phyloP scores from a whole-genome alignment of 2,113 vertebrate genomes.

The Edolisoma coerulescens region DNA sequence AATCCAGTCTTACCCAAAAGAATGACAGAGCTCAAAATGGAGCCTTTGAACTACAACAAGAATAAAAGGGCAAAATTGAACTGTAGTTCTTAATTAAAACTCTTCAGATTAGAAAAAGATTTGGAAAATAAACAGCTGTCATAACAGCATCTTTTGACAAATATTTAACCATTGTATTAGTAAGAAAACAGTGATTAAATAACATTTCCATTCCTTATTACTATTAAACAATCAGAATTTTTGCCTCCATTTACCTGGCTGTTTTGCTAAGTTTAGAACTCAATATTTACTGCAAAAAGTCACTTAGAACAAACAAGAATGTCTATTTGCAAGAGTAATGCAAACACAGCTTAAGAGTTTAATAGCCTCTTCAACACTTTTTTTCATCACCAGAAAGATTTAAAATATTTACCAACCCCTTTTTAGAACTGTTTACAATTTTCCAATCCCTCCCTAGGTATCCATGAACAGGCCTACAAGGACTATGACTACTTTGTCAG shows the following conservation, averaged over 20 bases:
- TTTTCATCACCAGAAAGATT: constrained; percentile 20
- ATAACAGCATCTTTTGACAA: background rate
- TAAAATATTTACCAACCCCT: constrained; percentile 30
- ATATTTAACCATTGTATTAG: background rate
- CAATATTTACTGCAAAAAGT: constrained; percentile 24
- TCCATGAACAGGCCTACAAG: background rate
- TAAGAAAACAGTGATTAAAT: background rate
- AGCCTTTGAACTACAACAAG: background rate
- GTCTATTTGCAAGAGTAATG: constrained; percentile 39
- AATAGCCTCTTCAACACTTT: constrained; percentile 38
- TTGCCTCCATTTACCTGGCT: background rate
- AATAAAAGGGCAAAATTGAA: background rate
- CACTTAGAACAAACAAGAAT: constrained; percentile 19
- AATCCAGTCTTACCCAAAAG: background rate
- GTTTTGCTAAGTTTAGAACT: constrained; percentile 34
- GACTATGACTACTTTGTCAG: background rate
- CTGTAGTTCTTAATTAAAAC: background rate
- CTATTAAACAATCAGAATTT: background rate
- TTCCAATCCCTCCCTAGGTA: background rate
- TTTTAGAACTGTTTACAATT: constrained; percentile 40
- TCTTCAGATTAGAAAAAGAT: background rate
- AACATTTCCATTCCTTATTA: background rate
- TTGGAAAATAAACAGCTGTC: background rate
- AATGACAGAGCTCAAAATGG: background rate
- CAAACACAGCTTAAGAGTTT: constrained; percentile 34